Conservation (phyloP, 2,888 invertebrate genomes). For the Drosophila multiciliata region DNA sequence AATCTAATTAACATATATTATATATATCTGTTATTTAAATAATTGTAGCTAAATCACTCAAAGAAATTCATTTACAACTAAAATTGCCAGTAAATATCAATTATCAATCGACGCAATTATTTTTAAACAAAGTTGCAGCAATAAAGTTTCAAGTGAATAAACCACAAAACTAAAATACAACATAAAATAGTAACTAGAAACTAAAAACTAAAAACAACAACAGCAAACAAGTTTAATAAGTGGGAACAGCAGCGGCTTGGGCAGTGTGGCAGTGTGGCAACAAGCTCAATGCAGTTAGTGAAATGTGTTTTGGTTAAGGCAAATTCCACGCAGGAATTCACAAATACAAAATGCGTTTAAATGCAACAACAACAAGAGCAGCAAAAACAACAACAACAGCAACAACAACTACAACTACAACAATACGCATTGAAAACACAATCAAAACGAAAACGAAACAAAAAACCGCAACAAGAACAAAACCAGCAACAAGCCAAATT, state of each 20-base stretch:
- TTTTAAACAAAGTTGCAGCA: slow-evolving; percentile 6
- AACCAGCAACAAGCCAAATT: slow-evolving; percentile 30
- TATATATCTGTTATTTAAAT: not conserved
- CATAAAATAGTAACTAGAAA: slow-evolving; percentile 1
- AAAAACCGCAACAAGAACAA: slow-evolving; percentile 31
- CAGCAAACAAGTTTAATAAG: slow-evolving; percentile 9
- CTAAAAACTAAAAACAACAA: slow-evolving; percentile 14
- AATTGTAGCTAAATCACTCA: not conserved
- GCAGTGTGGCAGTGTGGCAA: slow-evolving; percentile 20
- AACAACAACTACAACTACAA: slow-evolving; percentile 26
- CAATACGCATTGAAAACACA: slow-evolving; percentile 20
- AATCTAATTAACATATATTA: slow-evolving; percentile 8
- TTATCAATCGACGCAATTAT: slow-evolving; percentile 18
- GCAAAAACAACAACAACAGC: slow-evolving; percentile 20
- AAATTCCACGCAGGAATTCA: slow-evolving; percentile 69
- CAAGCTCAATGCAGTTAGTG: slow-evolving; percentile 70
- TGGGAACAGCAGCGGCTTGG: slow-evolving; percentile 4
- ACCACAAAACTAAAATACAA: slow-evolving; percentile 9
- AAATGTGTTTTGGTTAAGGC: slow-evolving; percentile 73
- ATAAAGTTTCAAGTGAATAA: slow-evolving; percentile 5
- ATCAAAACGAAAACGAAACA: slow-evolving; percentile 18
- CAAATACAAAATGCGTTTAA: slow-evolving; percentile 76
- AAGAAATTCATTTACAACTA: slow-evolving; percentile 8
- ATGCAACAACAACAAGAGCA: slow-evolving; percentile 65
- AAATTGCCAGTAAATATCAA: slow-evolving; percentile 22